Base-by-base conservation (phyloP, 2,888 invertebrate genomes). In the Ectobius pallidus region DNA sequence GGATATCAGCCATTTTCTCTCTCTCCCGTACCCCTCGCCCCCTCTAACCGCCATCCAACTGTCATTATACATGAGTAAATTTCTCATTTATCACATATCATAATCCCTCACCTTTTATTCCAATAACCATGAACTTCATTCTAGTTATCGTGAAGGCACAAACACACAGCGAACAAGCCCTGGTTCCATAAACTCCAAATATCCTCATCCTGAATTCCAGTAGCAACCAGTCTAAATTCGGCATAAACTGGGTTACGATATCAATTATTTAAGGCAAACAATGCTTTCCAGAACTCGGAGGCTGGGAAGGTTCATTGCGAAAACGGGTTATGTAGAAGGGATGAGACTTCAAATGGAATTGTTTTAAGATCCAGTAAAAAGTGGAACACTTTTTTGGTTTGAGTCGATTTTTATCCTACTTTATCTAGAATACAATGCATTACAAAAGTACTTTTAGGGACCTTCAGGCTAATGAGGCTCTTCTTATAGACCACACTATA, bases 21-120 rank as follows among this genome's bases (percentile, higher is more conserved):
- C 22, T 32, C 42, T 27, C 14, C 27, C 9, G 9, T 14, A 34
- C 18, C 18, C 34, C 34, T 34, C 18, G 18, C 27, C 9, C 34
- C 65, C n/a, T 22, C 14, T 16, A 32, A n/a, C 20, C 42, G 22
- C 25, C 25, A 22, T 22, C 65, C 16, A 39, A 3, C 9, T 27
- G 65, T 65, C 44, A 44, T 65, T 65, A 44, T 65, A 65, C 44
- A 65, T 27, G 42, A 65, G 65, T 42, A 65, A 44, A 65, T 65
- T 65, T 65, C 44, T 65, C 42, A 65, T 25, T 65, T 65, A 65
- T 65, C 25, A 65, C 44, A 44, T 65, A 22, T 44, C 44, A 55
- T 58, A n/a, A n/a, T 58, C 16, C 30, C 55, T n/a, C 30, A 2
- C 58, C 16, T 30, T 30, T 11, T 58, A 52, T 32, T n/a, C 58